Conservation (phyloP, 2,888 invertebrate species). For the Epicampocera succincta region DNA sequence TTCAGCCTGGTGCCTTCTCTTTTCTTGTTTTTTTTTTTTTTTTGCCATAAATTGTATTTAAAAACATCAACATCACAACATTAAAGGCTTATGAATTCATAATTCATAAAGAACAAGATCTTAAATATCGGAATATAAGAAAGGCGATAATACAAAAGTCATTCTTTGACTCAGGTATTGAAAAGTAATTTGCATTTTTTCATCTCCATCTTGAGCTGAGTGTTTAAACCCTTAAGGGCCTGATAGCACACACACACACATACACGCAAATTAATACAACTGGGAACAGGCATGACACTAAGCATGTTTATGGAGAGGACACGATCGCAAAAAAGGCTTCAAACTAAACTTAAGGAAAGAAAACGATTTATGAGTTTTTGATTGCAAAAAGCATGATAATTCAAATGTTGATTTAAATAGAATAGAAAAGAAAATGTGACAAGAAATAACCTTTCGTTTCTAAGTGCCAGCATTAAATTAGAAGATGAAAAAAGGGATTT, state of each 20-base stretch:
- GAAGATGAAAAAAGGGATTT: conserved; percentile 29
- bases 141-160: conserved; percentile 32
- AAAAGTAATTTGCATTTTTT: conserved; percentile 68
- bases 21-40: conserved; percentile 8
- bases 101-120: conserved; percentile 58
- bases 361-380: conserved; percentile 77
- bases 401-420: conserved; percentile 54
- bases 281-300: conserved; percentile 56
- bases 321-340: neutral
- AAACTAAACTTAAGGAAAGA: conserved; percentile 42
- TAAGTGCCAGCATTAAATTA: conserved; percentile 46
- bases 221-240: conserved; percentile 57
- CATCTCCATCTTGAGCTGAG: conserved; percentile 26
- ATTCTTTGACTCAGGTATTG: conserved; percentile 52
- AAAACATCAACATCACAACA: conserved; percentile 62
- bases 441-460: conserved; percentile 26
- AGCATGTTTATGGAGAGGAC: conserved; percentile 42
- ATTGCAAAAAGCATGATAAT: conserved; percentile 72
- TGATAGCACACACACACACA: conserved; percentile 9
- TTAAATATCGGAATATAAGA: conserved; percentile 29
- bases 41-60: conserved; percentile 62
- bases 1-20: neutral
- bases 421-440: conserved; percentile 30
- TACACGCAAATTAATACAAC: conserved; percentile 11
- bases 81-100: conserved; percentile 63